These are phyloP conservation scores for Belonocnema kinseyi DNA, from an alignment of 1,140 invertebrate genomes.

Conservation along the genomic window DNA sequence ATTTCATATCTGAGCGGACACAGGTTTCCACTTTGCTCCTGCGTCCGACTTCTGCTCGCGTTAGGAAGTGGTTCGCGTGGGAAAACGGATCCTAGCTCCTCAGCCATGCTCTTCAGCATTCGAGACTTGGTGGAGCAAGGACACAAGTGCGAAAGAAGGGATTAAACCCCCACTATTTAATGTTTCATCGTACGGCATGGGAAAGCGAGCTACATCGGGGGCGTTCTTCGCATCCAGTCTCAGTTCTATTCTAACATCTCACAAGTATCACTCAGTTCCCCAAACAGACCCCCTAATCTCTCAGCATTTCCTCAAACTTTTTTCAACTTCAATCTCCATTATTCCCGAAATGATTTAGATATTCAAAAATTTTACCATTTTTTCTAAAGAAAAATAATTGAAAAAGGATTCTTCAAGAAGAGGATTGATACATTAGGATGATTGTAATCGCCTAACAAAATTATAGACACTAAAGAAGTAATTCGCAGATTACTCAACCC, in stretches of 20 bases:
- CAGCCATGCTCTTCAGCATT: slow-evolving; percentile 15
- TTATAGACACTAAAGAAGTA: too few species aligned
- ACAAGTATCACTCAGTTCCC: slow-evolving; percentile 50
- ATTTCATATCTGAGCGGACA: slow-evolving; percentile 39
- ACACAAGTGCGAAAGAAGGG: slow-evolving; percentile 71
- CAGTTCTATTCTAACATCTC: slow-evolving; percentile 70
- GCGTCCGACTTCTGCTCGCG: slow-evolving; percentile 49
- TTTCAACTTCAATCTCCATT: neutral
- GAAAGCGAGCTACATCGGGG: slow-evolving; percentile 71
- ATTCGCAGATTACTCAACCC: too few species aligned
- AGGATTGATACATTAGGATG: too few species aligned
- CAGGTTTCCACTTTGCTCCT: slow-evolving; percentile 59
- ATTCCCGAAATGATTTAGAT: neutral
- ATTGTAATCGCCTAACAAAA: too few species aligned
- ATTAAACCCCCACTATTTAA: slow-evolving; percentile 73
- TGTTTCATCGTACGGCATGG: slow-evolving; percentile 55
- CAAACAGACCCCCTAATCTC: slow-evolving; percentile 41
- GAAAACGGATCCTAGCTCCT: slow-evolving; percentile 45
- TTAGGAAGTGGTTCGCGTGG: slow-evolving; percentile 51
- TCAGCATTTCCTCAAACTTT: slow-evolving; percentile 11
- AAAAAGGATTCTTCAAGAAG: too few species aligned
- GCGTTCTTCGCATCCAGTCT: slow-evolving; percentile 69
- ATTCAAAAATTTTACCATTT: too few species aligned
- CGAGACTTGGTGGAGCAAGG: slow-evolving; percentile 54
- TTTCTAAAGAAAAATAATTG: too few species aligned